phyloP scores from a whole-genome alignment of 1,140 invertebrate species.

The Ptiloglossa arizonensis region DNA sequence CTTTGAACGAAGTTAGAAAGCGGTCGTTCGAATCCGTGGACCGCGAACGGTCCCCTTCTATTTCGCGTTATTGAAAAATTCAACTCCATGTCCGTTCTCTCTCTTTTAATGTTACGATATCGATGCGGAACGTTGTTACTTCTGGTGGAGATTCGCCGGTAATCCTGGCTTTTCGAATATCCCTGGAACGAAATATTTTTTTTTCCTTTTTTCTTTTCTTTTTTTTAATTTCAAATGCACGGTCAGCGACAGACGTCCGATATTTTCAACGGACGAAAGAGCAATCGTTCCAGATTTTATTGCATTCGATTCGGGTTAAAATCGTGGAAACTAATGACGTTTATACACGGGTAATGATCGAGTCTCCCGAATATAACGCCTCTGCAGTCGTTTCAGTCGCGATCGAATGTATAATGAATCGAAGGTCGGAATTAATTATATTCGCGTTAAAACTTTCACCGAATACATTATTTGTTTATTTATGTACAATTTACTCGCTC shows the following conservation, averaged over 20 bases:
- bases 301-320: not conserved
- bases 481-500: too few species aligned
- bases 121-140: constrained; percentile 11
- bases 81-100: not conserved
- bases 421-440: not conserved
- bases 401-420: not conserved
- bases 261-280: constrained; percentile 18
- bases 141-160: not conserved
- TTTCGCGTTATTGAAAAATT: constrained; percentile 28
- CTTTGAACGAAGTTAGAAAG: constrained; percentile 7
- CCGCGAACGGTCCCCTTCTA: not conserved
- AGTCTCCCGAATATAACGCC: not conserved
- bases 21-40: not conserved
- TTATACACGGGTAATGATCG: not conserved
- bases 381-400: not conserved
- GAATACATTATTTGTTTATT: not conserved
- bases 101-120: constrained; percentile 10
- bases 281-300: constrained; percentile 3
- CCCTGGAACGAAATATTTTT: not conserved
- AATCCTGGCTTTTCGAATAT: constrained; percentile 21
- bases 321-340: constrained; percentile 3
- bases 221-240: too few species aligned
- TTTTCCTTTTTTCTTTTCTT: too few species aligned
- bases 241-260: not conserved
- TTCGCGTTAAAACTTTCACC: not conserved